Percentiles rank a stretch among this genome's conserved stretches.
phyloP scores from a whole-genome alignment of 2,888 invertebrate species.

The Diarsia rubi region DNA sequence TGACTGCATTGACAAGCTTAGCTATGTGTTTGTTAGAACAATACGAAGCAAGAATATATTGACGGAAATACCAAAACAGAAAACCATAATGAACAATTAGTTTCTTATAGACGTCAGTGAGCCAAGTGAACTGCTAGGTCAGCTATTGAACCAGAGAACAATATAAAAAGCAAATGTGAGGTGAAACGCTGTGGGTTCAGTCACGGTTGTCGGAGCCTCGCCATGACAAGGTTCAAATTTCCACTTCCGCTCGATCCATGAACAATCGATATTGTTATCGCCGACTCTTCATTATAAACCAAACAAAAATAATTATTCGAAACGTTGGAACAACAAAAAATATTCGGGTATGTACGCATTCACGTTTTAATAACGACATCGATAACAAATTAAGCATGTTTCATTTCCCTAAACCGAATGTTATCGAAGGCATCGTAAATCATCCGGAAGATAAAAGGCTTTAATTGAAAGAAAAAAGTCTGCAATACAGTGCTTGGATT shows the following conservation, averaged over 20 bases:
- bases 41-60: constrained; percentile 11
- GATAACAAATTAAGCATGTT: constrained; percentile 71
- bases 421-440: constrained; percentile 80
- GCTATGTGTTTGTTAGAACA: constrained; percentile 25
- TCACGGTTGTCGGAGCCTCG: constrained; percentile 84
- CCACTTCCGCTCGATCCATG: constrained; percentile 86
- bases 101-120: constrained; percentile 51
- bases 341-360: constrained; percentile 67
- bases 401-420: constrained; percentile 71
- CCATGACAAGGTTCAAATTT: constrained; percentile 86
- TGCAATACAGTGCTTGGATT: constrained; percentile 80
- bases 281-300: constrained; percentile 84
- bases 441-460: constrained; percentile 85
- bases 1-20: constrained; percentile 72
- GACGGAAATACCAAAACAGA: not conserved
- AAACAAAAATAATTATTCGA: constrained; percentile 83
- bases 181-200: constrained; percentile 85
- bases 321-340: constrained; percentile 72
- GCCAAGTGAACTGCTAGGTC: constrained; percentile 66
- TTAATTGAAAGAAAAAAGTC: constrained; percentile 87
- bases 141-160: constrained; percentile 78
- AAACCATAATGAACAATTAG: constrained; percentile 20
- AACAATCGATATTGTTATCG: constrained; percentile 88
- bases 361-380: constrained; percentile 70
- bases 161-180: constrained; percentile 81